Base-by-base conservation (phyloP, 2,797 vertebrate genomes). In the Neostethus bicornis region DNA sequence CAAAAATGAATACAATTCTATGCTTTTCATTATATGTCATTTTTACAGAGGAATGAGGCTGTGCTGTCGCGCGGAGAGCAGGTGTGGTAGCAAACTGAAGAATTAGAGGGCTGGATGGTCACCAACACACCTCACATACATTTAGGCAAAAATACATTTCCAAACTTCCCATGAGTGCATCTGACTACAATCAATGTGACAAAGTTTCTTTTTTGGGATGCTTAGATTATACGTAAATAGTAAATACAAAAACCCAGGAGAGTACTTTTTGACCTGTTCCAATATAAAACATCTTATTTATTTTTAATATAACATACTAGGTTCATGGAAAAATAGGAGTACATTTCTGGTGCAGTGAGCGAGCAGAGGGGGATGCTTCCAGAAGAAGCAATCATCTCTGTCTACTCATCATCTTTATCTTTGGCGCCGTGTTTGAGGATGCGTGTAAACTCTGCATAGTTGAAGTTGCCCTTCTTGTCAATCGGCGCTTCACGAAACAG, bases 391-490 rank as follows among this genome's bases (percentile, higher is more conserved):
- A 1, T 16, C 21, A 19, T n/a, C 41, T 39, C 35, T 26, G 5
- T 68, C 81, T 92, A 93, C 66, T 92, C 90, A 69, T 99, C 97
- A 0, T 99, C 97, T 69, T 99, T 99, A 79, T 99, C 96, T 84
- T 98, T 99, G 85, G 97, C 96, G 0, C 97, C 97, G 0, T 99
- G 97, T 80, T 99, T 99, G 75, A 99, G 94, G 85, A 99, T 99
- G 80, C 96, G 96, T 34, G 97, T 99, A 92, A 99, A 99, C 84
- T 99, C 97, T 34, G 95, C 95, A 0, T 99, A 99, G 90, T 99
- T 98, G 87, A 99, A 99, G 86, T 99, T 98, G 87, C 97, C 96
- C 84, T 98, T 98, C 84, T 97, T 97, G 88, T 99, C 96, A 0
- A 99, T 99, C 64, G 97, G 96, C 0, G 96, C 97, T 85, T 99